Evolutionary conservation across 2,113 vertebrate species (phyloP).

Genomic region (Corvus hawaiiensis): DNA sequence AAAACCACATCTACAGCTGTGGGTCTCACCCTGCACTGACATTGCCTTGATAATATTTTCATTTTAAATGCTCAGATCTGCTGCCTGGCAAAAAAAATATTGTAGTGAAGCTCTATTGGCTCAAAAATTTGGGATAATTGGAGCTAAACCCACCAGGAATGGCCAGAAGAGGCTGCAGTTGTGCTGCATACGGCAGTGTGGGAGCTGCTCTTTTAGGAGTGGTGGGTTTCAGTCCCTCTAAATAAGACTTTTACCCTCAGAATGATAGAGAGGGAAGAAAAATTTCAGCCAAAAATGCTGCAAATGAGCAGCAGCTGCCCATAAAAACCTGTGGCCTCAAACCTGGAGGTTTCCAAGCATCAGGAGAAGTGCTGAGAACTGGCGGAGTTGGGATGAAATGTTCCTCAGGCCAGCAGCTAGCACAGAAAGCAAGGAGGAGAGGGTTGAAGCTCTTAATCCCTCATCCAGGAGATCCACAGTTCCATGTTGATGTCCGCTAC

Average conservation of each 20-base stretch:
- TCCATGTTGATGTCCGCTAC: neutral
- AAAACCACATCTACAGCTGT: neutral
- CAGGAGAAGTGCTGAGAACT: neutral
- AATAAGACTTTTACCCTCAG: fast-evolving
- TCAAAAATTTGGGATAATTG: neutral
- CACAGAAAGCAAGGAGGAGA: neutral
- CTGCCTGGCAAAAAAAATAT: neutral
- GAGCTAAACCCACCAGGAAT: neutral
- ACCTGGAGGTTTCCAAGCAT: neutral
- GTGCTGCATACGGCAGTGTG: neutral
- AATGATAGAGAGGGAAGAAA: neutral
- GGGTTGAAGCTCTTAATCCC: neutral
- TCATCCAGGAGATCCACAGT: neutral
- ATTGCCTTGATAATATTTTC: neutral
- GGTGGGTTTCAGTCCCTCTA: neutral
- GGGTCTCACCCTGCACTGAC: neutral
- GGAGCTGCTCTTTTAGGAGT: neutral
- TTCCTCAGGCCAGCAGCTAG: neutral
- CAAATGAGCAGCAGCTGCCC: neutral
- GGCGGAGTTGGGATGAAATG: neutral
- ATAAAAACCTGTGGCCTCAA: neutral
- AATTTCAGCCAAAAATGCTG: neutral
- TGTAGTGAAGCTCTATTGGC: neutral
- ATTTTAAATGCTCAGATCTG: neutral
- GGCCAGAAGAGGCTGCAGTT: neutral